Evolutionary conservation across 1,140 invertebrate genomes (phyloP).

Genomic region (Cydia strobilella): DNA sequence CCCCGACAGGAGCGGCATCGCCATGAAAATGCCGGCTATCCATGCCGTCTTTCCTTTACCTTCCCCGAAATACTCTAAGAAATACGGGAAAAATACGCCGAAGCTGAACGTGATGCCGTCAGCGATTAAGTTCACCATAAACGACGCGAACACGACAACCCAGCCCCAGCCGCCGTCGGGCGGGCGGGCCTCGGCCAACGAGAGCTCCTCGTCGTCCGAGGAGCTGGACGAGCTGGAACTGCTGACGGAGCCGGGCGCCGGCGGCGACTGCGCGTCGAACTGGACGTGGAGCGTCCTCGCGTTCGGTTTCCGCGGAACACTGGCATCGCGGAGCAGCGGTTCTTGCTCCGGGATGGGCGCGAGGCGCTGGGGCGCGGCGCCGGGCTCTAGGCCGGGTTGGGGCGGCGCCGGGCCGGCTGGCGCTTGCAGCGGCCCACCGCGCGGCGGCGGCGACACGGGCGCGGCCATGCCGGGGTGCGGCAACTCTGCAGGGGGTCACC

Average conservation of each 20-base stretch:
- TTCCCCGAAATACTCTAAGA: constrained; percentile 89
- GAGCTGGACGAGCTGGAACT: constrained; percentile 76
- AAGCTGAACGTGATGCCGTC: constrained; percentile 94
- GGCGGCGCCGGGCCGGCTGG: constrained; percentile 69
- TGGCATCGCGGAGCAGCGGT: constrained; percentile 59
- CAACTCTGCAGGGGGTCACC: constrained; percentile 65
- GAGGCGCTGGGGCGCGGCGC: constrained; percentile 64
- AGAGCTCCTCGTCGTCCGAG: constrained; percentile 83
- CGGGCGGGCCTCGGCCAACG: constrained; percentile 83
- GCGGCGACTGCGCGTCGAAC: constrained; percentile 78
- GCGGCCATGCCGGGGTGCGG: constrained; percentile 75
- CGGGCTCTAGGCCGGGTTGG: constrained; percentile 61
- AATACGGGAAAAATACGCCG: constrained; percentile 90
- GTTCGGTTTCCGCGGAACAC: constrained; percentile 51
- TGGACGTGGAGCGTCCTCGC: constrained; percentile 81
- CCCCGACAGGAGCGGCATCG: constrained; percentile 93
- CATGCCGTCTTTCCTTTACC: constrained; percentile 93
- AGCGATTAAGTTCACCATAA: constrained; percentile 94
- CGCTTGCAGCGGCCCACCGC: constrained; percentile 71
- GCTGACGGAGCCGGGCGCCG: constrained; percentile 68
- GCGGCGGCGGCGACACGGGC: constrained; percentile 66
- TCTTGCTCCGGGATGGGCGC: constrained; percentile 69
- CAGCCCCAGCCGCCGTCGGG: constrained; percentile 90
- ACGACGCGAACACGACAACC: constrained; percentile 91
- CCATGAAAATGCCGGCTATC: constrained; percentile 94